Evolutionary conservation across 1,140 invertebrate species (phyloP).

Genomic region (Coboldia fuscipes): DNA sequence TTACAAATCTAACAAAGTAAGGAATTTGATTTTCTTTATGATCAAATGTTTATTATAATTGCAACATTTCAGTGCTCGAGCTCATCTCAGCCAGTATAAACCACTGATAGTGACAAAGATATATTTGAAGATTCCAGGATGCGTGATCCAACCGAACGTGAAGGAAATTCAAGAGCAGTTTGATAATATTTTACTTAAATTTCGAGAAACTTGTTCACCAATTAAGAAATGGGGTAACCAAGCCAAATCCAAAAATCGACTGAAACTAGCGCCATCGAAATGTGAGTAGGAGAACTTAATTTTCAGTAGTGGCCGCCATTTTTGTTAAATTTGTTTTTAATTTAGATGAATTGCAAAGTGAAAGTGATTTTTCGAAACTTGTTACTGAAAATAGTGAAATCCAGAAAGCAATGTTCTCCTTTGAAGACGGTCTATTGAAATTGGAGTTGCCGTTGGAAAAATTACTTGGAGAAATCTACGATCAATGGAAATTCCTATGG

Average conservation of each 20-base stretch:
- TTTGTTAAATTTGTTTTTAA: too few species aligned
- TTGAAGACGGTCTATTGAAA: too few species aligned
- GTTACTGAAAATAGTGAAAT: too few species aligned
- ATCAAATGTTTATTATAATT: not conserved
- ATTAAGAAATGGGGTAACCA: conserved; percentile 37
- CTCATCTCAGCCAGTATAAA: conserved; percentile 5
- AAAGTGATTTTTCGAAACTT: too few species aligned
- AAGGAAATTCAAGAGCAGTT: conserved; percentile 52
- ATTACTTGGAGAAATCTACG: conserved; percentile 19
- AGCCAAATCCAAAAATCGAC: too few species aligned
- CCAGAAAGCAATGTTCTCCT: too few species aligned
- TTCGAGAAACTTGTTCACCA: conserved; percentile 30
- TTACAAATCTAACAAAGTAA: conserved; percentile 22
- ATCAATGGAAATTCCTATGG: conserved; percentile 43
- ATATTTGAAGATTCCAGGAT: conserved; percentile 35
- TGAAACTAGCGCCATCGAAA: too few species aligned
- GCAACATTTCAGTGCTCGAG: not conserved
- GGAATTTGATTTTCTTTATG: not conserved
- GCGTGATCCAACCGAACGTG: conserved; percentile 33
- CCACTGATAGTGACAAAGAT: conserved; percentile 35
- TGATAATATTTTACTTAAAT: conserved; percentile 37
- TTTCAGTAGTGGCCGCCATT: too few species aligned
- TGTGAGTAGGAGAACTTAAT: too few species aligned
- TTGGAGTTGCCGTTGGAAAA: conserved; percentile 1
- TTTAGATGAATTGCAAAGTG: too few species aligned